Base-by-base conservation (phyloP, 2,888 invertebrate genomes). In the Polyploca ridens region DNA sequence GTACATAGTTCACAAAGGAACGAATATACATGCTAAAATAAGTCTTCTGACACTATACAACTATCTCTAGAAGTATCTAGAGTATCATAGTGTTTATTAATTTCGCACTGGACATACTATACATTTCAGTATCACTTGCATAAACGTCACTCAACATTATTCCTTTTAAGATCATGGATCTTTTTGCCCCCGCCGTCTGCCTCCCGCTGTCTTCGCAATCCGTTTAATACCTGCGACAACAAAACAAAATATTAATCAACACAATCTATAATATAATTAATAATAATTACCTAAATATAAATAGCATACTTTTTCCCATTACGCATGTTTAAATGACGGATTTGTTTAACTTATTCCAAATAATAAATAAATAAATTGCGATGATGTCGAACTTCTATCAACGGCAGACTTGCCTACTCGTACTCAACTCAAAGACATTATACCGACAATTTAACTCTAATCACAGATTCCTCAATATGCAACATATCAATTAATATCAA, bases 161-260 rank as follows among this genome's bases (percentile, higher is more conserved):
- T 54, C 54, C 19, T 54, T 19, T 16, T 49, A 38, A 8, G 66
- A 69, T 68, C 62, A n/a, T n/a, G n/a, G n/a, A n/a, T 69, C 65
- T 66, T 65, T 66, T 67, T 70, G 67, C 58, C 79, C 81, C 82
- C 81, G 82, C 82, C 65, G 64, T 72, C 75, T 70, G 82, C 85
- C 82, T 84, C 89, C 87, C 83, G 84, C 79, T 78, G 76, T 76
- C 77, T 81, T 74, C 79, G 71, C 65, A 67, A 68, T 75, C 83
- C 84, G 80, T 84, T 81, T 19, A 54, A 78, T 82, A 90, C 90
- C 92, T 93, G 83, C 64, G 84, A 90, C 90, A 91, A 92, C 73
- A 70, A 72, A 68, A 83, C 69, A 65, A 41, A 14, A 65, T 38
- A 14, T 35, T 64, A 64, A n/a, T n/a, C n/a, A 62, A n/a, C 5